Base-by-base conservation (phyloP, 2,113 vertebrate genomes). In the Catharus minimus region DNA sequence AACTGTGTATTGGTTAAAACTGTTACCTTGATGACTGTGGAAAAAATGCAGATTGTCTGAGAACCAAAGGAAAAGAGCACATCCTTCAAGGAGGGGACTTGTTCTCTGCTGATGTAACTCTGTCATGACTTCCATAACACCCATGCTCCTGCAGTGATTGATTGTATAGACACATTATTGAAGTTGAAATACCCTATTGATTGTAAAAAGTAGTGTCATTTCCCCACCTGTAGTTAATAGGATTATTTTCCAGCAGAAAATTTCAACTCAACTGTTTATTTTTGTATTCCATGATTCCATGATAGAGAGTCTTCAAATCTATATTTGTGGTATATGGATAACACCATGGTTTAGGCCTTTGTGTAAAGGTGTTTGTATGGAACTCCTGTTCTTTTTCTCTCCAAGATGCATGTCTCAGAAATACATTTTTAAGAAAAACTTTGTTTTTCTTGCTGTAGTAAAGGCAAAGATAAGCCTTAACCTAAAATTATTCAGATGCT, bases 1-100 rank as follows among this genome's bases (percentile, higher is more conserved):
- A 95, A 88, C 58, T 46, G 47, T 69, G 62, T 88, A 64, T 78
- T 80, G 68, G 11, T 88, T 93, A 83, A 90, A 93, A 92, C 68
- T 93, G 90, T 96, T 96, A 91, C 33, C 15, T 82, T 93, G 90
- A 86, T 95, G 92, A 86, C 86, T 71, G 41, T 91, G 46, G 55
- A 73, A 85, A 38, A 47, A 88, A 56, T 26, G 9, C 32, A 85
- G 19, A 10, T 56, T 72, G 5, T 32, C n/a, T 58, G 68, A 57
- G 50, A 49, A 52, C 23, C 17, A 41, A 68, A 92, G 52, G 43
- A 50, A 61, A 73, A 66, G 43, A 73, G 30, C 5, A 1, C 33
- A 41, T 66, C 50, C 27, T 64, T 82, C 19, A 9, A 41, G 52
- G 26, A 73, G 43, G 80, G 28, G 22, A 52, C 13, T 16, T 56